Percentiles rank a stretch among this genome's conserved stretches.
These are phyloP conservation scores for Leucoraja ocellata DNA, from an alignment of 2,797 vertebrate species.

Conservation along the genomic window DNA sequence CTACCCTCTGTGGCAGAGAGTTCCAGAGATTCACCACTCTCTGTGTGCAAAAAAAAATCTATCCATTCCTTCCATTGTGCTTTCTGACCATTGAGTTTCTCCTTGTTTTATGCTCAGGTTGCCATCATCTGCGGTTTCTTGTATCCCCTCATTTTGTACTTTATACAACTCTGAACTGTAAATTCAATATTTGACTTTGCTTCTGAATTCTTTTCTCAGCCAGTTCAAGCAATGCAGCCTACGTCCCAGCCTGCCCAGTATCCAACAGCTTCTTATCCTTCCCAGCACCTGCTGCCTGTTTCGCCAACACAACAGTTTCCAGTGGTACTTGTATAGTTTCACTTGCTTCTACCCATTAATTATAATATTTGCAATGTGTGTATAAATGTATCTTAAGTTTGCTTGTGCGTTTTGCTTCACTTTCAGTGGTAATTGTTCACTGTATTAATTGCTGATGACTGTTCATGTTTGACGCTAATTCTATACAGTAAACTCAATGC, in stretches of 20 bases:
- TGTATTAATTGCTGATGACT: constrained; percentile 23
- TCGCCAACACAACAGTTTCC: constrained; percentile 76
- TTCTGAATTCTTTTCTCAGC: constrained; percentile 49
- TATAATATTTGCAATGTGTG: constrained; percentile 16
- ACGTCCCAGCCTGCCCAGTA: constrained; percentile 77
- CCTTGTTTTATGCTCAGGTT: too few species aligned
- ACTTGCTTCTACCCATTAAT: neutral
- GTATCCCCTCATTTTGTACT: neutral
- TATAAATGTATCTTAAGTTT: constrained; percentile 8
- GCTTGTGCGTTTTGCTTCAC: constrained; percentile 32
- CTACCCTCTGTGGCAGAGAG: too few species aligned
- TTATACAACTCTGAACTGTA: neutral
- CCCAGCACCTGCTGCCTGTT: constrained; percentile 79
- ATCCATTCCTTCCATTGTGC: too few species aligned
- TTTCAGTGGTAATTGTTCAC: constrained; percentile 29
- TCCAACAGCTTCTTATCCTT: constrained; percentile 76
- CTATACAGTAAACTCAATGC: too few species aligned
- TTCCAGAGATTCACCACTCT: too few species aligned
- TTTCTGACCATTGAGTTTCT: too few species aligned
- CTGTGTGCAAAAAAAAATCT: too few species aligned
- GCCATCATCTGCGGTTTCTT: neutral
- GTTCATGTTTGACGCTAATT: constrained; percentile 22
- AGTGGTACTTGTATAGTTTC: constrained; percentile 57
- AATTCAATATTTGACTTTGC: neutral
- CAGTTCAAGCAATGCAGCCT: constrained; percentile 59